phyloP scores from a whole-genome alignment of 2,888 invertebrate genomes.

The Apodemia hepburni region DNA sequence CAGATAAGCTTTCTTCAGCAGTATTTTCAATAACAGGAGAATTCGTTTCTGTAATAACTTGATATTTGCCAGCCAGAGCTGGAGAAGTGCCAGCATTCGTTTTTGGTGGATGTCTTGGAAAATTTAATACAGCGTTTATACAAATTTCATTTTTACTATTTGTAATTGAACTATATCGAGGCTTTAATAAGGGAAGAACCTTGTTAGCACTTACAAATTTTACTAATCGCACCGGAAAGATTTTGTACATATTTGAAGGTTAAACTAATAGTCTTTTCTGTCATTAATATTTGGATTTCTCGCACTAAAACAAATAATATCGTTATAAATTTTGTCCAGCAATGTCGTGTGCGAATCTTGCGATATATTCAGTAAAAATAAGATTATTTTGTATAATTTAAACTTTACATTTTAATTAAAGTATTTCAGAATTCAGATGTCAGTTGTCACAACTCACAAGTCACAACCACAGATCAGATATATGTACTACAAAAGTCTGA shows the following conservation, averaged over 20 bases:
- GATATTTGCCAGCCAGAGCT: constrained; percentile 81
- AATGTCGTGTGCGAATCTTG: neutral
- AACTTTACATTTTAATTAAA: no score
- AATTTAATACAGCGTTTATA: constrained; percentile 36
- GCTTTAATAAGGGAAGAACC: neutral
- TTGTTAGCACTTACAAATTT: neutral
- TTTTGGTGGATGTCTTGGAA: constrained; percentile 59
- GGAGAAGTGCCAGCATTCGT: constrained; percentile 54
- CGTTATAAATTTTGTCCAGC: constrained; percentile 13
- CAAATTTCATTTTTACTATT: neutral
- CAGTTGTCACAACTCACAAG: no score
- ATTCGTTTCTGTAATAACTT: constrained; percentile 86
- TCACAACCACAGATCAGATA: no score
- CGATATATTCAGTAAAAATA: neutral
- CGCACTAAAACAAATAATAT: constrained; percentile 15
- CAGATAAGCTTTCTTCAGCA: constrained; percentile 80
- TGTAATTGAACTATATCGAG: neutral
- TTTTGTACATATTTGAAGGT: constrained; percentile 20
- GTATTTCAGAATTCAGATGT: no score
- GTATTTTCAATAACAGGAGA: constrained; percentile 86
- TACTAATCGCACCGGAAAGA: neutral
- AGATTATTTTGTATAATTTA: no score
- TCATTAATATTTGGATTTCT: constrained; percentile 7
- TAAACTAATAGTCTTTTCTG: constrained; percentile 8
- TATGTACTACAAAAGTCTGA: no score